These are phyloP conservation scores for Cyphomyrus discorhynchus DNA, from an alignment of 2,113 vertebrate genomes.

Conservation along the genomic window DNA sequence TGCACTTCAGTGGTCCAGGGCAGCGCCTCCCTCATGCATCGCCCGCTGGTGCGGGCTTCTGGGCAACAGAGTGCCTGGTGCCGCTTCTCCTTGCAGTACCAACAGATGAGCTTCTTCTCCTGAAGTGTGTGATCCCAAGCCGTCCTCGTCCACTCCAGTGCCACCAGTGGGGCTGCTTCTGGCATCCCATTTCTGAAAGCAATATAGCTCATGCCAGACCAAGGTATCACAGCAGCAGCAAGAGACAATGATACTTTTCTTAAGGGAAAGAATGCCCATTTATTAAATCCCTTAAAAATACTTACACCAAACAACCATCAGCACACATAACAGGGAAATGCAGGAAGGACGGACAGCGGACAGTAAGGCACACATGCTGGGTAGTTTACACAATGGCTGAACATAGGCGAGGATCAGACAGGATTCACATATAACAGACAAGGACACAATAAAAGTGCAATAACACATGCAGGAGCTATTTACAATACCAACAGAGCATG, in stretches of 20 bases:
- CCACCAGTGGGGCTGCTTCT: too few relatives aligned
- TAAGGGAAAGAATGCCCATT: background rate
- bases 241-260: background rate
- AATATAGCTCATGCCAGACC: background rate
- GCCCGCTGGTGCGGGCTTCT: too few relatives aligned
- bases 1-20: too few relatives aligned
- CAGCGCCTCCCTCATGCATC: too few relatives aligned
- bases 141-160: too few relatives aligned
- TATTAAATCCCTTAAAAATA: background rate
- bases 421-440: background rate
- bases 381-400: background rate
- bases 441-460: background rate
- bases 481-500: background rate
- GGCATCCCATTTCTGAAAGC: too few relatives aligned
- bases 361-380: background rate
- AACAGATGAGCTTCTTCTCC: too few relatives aligned
- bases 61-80: too few relatives aligned
- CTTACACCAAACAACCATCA: background rate
- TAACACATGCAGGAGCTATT: background rate
- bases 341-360: background rate
- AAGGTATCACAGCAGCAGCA: background rate
- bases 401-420: background rate
- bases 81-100: too few relatives aligned
- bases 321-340: background rate
- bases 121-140: too few relatives aligned